Evolutionary conservation across 2,888 invertebrate species (phyloP).

Genomic region (Empis livida): DNA sequence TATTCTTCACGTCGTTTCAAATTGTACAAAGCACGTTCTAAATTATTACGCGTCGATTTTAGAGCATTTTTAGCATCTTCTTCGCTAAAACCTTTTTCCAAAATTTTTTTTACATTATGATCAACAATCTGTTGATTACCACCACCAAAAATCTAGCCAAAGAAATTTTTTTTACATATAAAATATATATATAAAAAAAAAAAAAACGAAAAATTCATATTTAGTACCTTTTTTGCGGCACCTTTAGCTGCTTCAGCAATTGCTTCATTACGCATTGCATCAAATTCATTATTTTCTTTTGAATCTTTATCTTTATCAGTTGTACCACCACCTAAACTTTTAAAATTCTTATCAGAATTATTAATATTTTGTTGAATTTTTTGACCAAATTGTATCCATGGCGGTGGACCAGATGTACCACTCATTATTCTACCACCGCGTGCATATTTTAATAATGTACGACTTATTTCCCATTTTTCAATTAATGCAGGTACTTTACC

Average conservation of each 20-base stretch:
- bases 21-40: conserved; percentile 55
- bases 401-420: conserved; percentile 61
- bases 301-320: conserved; percentile 40
- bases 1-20: conserved; percentile 46
- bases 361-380: conserved; percentile 47
- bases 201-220: conserved; percentile 4
- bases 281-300: conserved; percentile 72
- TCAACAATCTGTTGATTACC: conserved; percentile 55
- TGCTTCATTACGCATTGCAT: conserved; percentile 76
- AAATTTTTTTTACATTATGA: conserved; percentile 63
- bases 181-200: not conserved
- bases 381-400: conserved; percentile 86
- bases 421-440: conserved; percentile 23
- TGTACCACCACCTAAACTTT: conserved; percentile 44
- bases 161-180: conserved; percentile 14
- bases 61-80: conserved; percentile 66
- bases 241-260: conserved; percentile 74
- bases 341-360: conserved; percentile 52
- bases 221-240: conserved; percentile 44
- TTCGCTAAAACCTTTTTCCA: conserved; percentile 64
- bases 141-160: conserved; percentile 44
- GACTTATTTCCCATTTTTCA: conserved; percentile 76
- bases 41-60: conserved; percentile 56
- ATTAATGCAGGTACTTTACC: conserved; percentile 69
- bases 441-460: conserved; percentile 50